Evolutionary conservation across 1,140 invertebrate species (phyloP).

Genomic region (Aethina tumida): DNA sequence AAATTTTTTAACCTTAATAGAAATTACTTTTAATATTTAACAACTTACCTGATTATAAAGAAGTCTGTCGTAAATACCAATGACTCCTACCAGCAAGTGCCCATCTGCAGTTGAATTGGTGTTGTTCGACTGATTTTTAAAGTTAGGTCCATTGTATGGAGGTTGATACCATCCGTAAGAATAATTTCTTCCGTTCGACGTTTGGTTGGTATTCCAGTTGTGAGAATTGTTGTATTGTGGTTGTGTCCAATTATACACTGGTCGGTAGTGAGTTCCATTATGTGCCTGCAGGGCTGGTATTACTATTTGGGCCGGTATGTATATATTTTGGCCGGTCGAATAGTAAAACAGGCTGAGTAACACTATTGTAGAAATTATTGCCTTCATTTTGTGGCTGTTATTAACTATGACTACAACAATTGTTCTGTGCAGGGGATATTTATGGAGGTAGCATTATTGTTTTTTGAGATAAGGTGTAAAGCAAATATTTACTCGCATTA

Average conservation of each 20-base stretch:
- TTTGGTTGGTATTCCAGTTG: conserved; percentile 4
- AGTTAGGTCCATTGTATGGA: background rate
- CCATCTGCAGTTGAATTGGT: conserved; percentile 12
- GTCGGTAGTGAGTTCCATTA: too few relatives aligned
- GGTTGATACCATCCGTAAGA: background rate
- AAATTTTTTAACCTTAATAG: too few relatives aligned
- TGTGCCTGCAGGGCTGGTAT: conserved; percentile 14
- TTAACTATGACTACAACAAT: conserved; percentile 1
- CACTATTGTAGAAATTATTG: background rate
- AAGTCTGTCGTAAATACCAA: conserved; percentile 14
- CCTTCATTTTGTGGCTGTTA: conserved; percentile 1
- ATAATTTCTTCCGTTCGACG: background rate
- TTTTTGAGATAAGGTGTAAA: background rate
- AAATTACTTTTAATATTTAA: too few relatives aligned
- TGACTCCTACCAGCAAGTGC: conserved; percentile 12
- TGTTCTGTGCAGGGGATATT: background rate
- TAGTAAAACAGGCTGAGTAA: background rate
- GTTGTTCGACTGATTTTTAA: conserved; percentile 4
- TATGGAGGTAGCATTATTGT: background rate
- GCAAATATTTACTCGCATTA: conserved; percentile 5
- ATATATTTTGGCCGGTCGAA: conserved; percentile 9
- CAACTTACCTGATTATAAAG: conserved; percentile 18
- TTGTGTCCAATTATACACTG: conserved; percentile 9
- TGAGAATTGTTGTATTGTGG: conserved; percentile 5
- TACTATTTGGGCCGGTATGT: conserved; percentile 13